phyloP scores from a whole-genome alignment of 1,140 invertebrate genomes.

The Acromyrmex charruanus region DNA sequence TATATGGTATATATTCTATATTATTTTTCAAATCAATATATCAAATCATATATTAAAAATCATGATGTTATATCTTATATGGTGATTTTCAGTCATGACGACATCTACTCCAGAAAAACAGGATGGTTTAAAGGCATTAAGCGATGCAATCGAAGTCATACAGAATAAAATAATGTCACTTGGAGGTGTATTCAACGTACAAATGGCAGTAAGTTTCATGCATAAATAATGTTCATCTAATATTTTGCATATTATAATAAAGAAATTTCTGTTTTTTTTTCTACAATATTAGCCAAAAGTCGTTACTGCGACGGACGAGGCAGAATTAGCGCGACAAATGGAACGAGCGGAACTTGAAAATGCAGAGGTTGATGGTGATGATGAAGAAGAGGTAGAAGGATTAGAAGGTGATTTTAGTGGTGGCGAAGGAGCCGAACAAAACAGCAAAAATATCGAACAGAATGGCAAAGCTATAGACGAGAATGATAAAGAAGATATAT shows the following conservation, averaged over 20 bases:
- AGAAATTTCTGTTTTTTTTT: slow-evolving; percentile 3
- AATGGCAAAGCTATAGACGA: slow-evolving; percentile 54
- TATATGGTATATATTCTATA: slow-evolving; percentile 91
- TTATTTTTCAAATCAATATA: slow-evolving; percentile 2
- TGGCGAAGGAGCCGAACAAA: slow-evolving; percentile 84
- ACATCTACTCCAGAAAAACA: slow-evolving; percentile 98
- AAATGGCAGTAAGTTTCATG: slow-evolving; percentile 94
- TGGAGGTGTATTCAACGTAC: slow-evolving; percentile 97
- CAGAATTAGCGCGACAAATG: slow-evolving; percentile 96
- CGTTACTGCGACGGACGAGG: slow-evolving; percentile 99
- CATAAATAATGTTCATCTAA: background rate
- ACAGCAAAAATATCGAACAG: slow-evolving; percentile 81
- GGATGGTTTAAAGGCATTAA: slow-evolving; percentile 96
- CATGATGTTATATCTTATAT: background rate
- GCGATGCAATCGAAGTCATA: slow-evolving; percentile 96
- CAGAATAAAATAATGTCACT: slow-evolving; percentile 93
- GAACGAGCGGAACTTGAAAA: slow-evolving; percentile 97
- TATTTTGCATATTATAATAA: background rate
- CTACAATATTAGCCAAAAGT: slow-evolving; percentile 94
- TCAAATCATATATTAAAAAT: background rate
- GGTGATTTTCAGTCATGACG: slow-evolving; percentile 93
- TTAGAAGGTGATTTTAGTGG: slow-evolving; percentile 86
- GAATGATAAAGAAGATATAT: slow-evolving; percentile 72
- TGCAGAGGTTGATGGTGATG: slow-evolving; percentile 96
- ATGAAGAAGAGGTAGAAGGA: slow-evolving; percentile 92